Evolutionary conservation across 2,888 invertebrate genomes (phyloP), one percentile per base, ranked within the genome.

Genomic region (Cybosia mesomella): DNA sequence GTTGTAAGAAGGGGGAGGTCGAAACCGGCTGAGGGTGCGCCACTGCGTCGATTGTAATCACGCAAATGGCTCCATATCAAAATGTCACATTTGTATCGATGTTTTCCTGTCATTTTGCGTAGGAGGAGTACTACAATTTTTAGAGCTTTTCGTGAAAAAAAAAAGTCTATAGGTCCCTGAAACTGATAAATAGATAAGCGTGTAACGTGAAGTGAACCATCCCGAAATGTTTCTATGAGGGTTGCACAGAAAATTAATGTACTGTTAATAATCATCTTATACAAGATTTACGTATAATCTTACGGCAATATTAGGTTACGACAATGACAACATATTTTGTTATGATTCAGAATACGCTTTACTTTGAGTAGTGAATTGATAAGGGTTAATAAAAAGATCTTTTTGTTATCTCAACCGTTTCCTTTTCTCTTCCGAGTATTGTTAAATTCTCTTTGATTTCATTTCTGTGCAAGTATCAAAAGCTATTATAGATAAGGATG

Each of bases 21-120:
- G 81, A 79, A 82, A 80, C 79, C 81, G 83, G 87, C 70, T 75
- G 86, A 92, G 93, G 94, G 94, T 89, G 93, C 92, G 94, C 87
- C 91, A 83, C 89, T 91, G 91, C 92, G 93, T 93, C 94, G 92
- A 93, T 93, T 93, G 92, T 93, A 94, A 95, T 95, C 93, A 94
- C 92, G 93, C 93, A 94, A 95, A 94, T 95, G 94, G 93, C 86
- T 91, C 88, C 91, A 90, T 91, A 93, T 93, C 92, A 92, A 93
- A 94, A 92, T 90, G 92, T 93, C 92, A 94, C 90, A 92, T 91
- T 91, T 87, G 86, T 91, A 92, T 92, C 89, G 88, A 92, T 89
- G 85, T 90, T 90, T 88, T 83, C 86, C 82, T 89, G 88, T 90
- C 87, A 91, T 90, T 91, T 88, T 86, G 86, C 85, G 83, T 87